Evolutionary conservation across 2,888 invertebrate genomes (phyloP), one percentile per base, ranked within the genome.

Genomic region (Synergus laeviventris): DNA sequence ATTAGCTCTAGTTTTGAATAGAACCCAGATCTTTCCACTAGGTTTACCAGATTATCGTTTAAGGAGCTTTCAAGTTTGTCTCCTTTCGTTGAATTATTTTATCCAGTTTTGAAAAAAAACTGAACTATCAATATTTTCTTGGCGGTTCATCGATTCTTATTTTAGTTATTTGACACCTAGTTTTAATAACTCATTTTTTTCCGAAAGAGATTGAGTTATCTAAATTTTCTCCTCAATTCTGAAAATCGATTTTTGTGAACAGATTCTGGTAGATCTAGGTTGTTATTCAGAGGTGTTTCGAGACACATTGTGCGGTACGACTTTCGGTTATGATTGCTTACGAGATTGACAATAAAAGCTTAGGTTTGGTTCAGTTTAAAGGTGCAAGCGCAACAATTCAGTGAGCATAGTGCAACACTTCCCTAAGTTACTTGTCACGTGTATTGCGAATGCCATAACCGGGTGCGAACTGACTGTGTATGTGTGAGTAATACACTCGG

Each of bases 261-360:
- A 14, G 1, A 59, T 38, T 62, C n/a, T 36, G 42, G 31, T 31
- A 38, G 18, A 38, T 18, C 38, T 16, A 16, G 14, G 45, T 61
- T 64, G 45, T 61, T 64, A 12, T 16, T 16, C 24, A 42, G 42
- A 66, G 24, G 24, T 16, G 45, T 42, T 66, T 70, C 24, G 45
- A 8, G n/a, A n/a, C 11, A 49, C n/a, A 18, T 64, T 21, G 36
- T 70, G 49, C 36, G n/a, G 24, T 66, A n/a, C 14, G 42, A 66
- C 42, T 42, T 31, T 70, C 59, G 59, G 59, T 24, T 59, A 59
- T 59, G 24, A n/a, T 49, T 36, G 31, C 70, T 54, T 70, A 11
- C 11, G 70, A 36, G 49, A 70, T 70, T 70, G 70, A 36, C 31
- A n/a, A 31, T 36, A 54, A 70, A 54, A 70, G 49, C 70, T 70